Evolutionary conservation across 2,888 invertebrate genomes (phyloP).

Genomic region (Metalampra italica): DNA sequence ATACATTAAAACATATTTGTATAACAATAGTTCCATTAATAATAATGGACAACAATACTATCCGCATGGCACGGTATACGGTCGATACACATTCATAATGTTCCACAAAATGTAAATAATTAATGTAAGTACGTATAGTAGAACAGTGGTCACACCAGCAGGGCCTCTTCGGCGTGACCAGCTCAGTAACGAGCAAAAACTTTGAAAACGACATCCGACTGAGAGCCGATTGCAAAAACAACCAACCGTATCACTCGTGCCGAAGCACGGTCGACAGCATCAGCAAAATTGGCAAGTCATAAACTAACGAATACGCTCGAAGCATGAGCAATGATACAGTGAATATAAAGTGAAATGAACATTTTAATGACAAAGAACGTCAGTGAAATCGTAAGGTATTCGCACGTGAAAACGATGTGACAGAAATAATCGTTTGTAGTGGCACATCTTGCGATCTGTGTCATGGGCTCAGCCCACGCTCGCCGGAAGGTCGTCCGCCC

Average conservation of each 20-base stretch:
- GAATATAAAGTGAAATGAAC: background rate
- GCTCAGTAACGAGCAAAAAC: slow-evolving; percentile 72
- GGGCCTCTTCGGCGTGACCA: slow-evolving; percentile 63
- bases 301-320: background rate
- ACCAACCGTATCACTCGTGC: slow-evolving; percentile 25
- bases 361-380: background rate
- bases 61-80: background rate
- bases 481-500: slow-evolving; percentile 65
- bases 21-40: too few species aligned
- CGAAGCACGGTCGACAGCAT: slow-evolving; percentile 4
- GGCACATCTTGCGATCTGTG: slow-evolving; percentile 66
- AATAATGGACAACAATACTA: background rate
- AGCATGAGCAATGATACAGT: background rate
- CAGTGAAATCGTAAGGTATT: slow-evolving; percentile 1
- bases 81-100: background rate
- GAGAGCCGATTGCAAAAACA: slow-evolving; percentile 36
- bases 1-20: too few species aligned
- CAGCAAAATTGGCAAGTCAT: slow-evolving; percentile 7
- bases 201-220: slow-evolving; percentile 49
- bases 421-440: slow-evolving; percentile 59
- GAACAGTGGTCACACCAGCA: slow-evolving; percentile 38
- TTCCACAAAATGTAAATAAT: background rate
- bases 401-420: slow-evolving; percentile 49
- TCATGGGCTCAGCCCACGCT: slow-evolving; percentile 71
- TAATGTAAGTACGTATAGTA: background rate